These are phyloP conservation scores for Enteromius fasciolatus DNA, from an alignment of 2,797 vertebrate genomes.

Conservation along the genomic window DNA sequence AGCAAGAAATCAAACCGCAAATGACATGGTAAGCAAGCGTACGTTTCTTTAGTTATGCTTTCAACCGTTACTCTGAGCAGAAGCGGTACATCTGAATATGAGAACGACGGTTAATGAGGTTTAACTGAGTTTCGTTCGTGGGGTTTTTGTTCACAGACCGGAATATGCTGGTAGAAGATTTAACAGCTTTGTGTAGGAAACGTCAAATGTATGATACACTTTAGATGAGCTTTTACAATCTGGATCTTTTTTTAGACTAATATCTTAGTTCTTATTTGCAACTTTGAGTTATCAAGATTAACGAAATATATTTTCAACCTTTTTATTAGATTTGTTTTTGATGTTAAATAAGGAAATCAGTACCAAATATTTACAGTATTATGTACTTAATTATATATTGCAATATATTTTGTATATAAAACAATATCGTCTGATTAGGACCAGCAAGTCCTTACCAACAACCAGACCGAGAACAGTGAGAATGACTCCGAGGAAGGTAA, in stretches of 20 bases:
- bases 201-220: neutral
- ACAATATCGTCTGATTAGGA: slow-evolving; percentile 49
- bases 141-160: neutral
- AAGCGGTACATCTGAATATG: neutral
- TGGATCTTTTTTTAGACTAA: neutral
- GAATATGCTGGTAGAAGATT: neutral
- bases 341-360: neutral
- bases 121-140: neutral
- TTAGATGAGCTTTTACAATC: neutral
- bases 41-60: neutral
- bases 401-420: neutral
- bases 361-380: neutral
- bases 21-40: slow-evolving; percentile 42
- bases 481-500: slow-evolving; percentile 75
- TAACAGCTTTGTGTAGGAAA: no score
- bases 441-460: neutral
- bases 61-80: neutral
- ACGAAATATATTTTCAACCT: neutral
- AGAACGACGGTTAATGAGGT: neutral
- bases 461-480: slow-evolving; percentile 57
- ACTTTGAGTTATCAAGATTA: neutral
- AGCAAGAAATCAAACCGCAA: slow-evolving; percentile 35
- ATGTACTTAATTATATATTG: neutral
- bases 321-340: neutral
- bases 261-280: neutral